Evolutionary conservation across 1,140 invertebrate species (phyloP).

Genomic region (Diachasmimorpha longicaudata): DNA sequence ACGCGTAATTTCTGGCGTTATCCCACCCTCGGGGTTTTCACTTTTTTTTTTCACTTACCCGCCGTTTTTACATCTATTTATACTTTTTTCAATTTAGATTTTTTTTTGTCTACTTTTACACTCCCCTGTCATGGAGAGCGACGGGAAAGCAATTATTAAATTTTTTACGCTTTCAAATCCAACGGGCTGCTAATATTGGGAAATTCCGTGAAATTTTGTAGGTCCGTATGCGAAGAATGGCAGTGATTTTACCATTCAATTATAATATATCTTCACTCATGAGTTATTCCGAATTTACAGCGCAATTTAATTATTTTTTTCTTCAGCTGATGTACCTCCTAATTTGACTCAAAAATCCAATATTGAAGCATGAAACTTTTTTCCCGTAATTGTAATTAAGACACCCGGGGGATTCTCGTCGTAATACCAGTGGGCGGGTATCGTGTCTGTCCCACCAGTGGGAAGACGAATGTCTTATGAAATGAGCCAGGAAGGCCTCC

Average conservation of each 20-base stretch:
- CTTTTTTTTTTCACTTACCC: not conserved
- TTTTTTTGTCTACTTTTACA: not conserved
- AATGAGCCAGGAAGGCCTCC: constrained; percentile 26
- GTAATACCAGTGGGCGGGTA: constrained; percentile 23
- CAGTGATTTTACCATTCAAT: too few species aligned
- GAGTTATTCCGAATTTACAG: not conserved
- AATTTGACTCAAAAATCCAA: not conserved
- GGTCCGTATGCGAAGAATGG: too few species aligned
- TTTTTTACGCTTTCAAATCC: constrained; percentile 23
- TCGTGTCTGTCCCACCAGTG: constrained; percentile 11
- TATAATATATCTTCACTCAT: not conserved
- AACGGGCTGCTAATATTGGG: not conserved
- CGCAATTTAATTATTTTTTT: not conserved
- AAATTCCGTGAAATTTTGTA: too few species aligned
- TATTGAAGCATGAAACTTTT: constrained; percentile 9
- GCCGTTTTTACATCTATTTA: constrained; percentile 2
- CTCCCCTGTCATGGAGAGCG: not conserved
- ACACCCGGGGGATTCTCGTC: constrained; percentile 3
- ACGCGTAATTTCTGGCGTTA: constrained; percentile 23
- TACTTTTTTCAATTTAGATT: constrained; percentile 2
- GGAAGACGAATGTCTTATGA: constrained; percentile 28
- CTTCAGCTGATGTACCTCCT: not conserved
- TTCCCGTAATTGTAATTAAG: constrained; percentile 23
- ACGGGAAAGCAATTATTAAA: constrained; percentile 49
- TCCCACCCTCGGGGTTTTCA: not conserved